These are phyloP conservation scores for Scortum barcoo DNA, from an alignment of 2,113 vertebrate genomes.

Conservation along the genomic window DNA sequence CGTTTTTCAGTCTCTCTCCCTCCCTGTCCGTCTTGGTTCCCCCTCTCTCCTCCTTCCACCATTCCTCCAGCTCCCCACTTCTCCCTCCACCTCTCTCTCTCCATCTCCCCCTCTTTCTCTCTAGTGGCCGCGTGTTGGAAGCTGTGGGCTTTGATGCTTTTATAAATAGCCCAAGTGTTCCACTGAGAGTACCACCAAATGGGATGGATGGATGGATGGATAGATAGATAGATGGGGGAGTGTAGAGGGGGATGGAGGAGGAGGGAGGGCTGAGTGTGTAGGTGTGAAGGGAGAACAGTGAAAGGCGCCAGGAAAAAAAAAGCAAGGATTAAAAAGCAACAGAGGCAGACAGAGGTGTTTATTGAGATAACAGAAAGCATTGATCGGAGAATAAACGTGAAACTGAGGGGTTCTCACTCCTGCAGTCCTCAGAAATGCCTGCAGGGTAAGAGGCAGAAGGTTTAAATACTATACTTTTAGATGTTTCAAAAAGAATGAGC, in stretches of 20 bases:
- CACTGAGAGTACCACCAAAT: conserved; percentile 72
- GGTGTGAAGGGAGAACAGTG: conserved; percentile 64
- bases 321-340: conserved; percentile 50
- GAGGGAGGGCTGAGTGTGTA: conserved; percentile 45
- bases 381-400: conserved; percentile 4
- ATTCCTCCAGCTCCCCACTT: conserved; percentile 16
- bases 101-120: conserved; percentile 42
- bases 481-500: background rate
- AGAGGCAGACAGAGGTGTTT: conserved; percentile 37
- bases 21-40: background rate
- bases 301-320: conserved; percentile 53
- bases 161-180: conserved; percentile 81
- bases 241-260: conserved; percentile 30
- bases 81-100: background rate
- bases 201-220: conserved; percentile 68
- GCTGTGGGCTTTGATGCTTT: conserved; percentile 80
- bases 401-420: background rate
- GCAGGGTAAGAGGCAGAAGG: background rate
- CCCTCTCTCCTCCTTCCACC: conserved; percentile 6
- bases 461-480: background rate
- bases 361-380: conserved; percentile 12
- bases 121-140: conserved; percentile 66
- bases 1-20: background rate
- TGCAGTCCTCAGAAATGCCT: background rate
- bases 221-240: conserved; percentile 25